Percentiles rank a stretch among this genome's conserved stretches.
phyloP scores from a whole-genome alignment of 2,113 vertebrate species.

The Antechinus flavipes region DNA sequence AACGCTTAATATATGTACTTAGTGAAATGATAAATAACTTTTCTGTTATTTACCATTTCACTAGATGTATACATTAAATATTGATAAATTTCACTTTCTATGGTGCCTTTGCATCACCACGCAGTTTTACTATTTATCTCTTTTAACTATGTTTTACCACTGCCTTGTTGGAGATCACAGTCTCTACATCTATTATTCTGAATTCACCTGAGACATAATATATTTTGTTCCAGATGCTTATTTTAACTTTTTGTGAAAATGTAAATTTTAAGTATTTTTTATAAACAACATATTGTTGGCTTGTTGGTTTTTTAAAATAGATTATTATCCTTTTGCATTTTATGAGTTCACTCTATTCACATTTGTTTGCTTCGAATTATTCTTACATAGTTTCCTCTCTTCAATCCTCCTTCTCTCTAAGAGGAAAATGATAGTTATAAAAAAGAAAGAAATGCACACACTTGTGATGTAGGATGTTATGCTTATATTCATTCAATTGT shows the following conservation, averaged over 20 bases:
- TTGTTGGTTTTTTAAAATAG: no score
- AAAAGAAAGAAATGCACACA: not conserved
- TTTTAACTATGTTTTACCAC: not conserved
- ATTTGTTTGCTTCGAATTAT: not conserved
- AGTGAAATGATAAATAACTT: no score
- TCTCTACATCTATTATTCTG: no score
- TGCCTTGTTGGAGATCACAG: not conserved
- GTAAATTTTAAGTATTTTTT: no score
- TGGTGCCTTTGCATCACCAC: not conserved
- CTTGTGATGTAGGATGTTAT: not conserved
- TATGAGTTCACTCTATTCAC: no score
- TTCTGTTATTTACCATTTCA: not conserved
- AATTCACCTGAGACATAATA: no score
- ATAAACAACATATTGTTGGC: no score
- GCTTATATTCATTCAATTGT: not conserved
- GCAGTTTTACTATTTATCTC: not conserved
- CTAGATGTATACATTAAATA: not conserved
- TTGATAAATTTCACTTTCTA: not conserved
- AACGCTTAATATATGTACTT: no score
- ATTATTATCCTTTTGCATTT: no score
- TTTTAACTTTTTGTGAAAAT: no score
- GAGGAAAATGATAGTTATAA: not conserved
- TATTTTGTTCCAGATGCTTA: no score
- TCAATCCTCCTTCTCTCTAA: not conserved
- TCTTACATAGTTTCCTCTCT: not conserved